Evolutionary conservation across 2,797 vertebrate species (phyloP), one percentile per base, ranked within the genome.

Genomic region (Psittacula echo): DNA sequence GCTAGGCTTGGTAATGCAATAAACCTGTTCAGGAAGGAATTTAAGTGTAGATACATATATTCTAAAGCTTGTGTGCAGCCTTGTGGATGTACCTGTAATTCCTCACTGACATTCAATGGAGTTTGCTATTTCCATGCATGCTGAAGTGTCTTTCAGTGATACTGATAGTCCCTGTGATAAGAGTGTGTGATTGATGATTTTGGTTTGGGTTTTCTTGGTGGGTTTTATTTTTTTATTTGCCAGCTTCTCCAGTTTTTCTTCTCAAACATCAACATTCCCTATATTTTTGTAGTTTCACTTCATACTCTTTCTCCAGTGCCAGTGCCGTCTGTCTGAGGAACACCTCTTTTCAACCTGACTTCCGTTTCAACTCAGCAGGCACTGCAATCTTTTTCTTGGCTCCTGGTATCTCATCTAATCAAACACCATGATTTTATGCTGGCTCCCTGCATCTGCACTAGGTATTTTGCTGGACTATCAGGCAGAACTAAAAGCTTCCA

Each of bases 401-500:
- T 94, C 87, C 81, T 70, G 92, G 77, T 94, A 94, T 90, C 83
- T 93, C 94, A 94, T 95, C 84, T 87, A 90, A 90, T 97, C 92
- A 96, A 54, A 83, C 51, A 73, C 87, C 56, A 71, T 60, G 87
- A 87, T 96, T 96, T 96, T 94, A 96, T 96, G 89, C 56, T 84
- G 89, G 70, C 89, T 96, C 93, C 81, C 53, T 54, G n/a, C 85
- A 87, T 95, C 89, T 84, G 74, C 45, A 78, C 71, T 84, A 96
- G 93, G 87, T 70, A 92, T 97, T 97, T 97, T 87, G 54, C 96
- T 82, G 95, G 92, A 88, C 88, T 91, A 60, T 89, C 83, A 85
- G 53, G 30, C 83, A 82, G 91, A 96, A 66, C 61, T 93, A 94
- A 97, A 96, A 96, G 94, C 80, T 94, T 93, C 94, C 86, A 89